Evolutionary conservation across 2,113 vertebrate genomes (phyloP).

Genomic region (Xenopus borealis): DNA sequence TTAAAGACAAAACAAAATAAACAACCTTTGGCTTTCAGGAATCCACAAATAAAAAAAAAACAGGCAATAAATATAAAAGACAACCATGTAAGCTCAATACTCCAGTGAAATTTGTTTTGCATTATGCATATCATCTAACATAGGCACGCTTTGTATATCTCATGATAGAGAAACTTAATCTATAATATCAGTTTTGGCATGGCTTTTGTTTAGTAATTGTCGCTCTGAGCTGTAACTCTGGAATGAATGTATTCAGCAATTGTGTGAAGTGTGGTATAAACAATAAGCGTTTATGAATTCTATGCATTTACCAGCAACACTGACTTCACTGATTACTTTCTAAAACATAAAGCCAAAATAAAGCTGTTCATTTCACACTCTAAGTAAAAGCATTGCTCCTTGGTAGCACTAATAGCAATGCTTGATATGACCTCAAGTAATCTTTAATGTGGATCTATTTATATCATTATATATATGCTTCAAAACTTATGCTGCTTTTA

Average conservation of each 20-base stretch:
- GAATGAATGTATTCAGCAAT: conserved; percentile 28
- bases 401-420: too few species aligned
- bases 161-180: conserved; percentile 8
- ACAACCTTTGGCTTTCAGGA: neutral
- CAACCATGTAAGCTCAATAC: neutral
- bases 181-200: conserved; percentile 31
- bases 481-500: too few species aligned
- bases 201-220: conserved; percentile 25
- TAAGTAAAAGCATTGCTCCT: too few species aligned
- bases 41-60: neutral
- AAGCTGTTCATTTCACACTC: too few species aligned
- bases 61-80: neutral
- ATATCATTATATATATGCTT: too few species aligned
- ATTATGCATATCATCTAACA: neutral
- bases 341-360: too few species aligned
- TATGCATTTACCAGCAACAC: too few species aligned
- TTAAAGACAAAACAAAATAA: neutral
- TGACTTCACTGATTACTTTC: too few species aligned
- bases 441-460: too few species aligned
- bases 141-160: conserved; percentile 7
- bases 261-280: conserved; percentile 40
- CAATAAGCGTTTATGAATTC: conserved; percentile 4
- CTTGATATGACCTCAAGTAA: too few species aligned
- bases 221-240: conserved; percentile 19
- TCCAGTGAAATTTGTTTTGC: neutral